Base-by-base conservation (phyloP, 1,140 invertebrate species). In the Cepaea nemoralis region DNA sequence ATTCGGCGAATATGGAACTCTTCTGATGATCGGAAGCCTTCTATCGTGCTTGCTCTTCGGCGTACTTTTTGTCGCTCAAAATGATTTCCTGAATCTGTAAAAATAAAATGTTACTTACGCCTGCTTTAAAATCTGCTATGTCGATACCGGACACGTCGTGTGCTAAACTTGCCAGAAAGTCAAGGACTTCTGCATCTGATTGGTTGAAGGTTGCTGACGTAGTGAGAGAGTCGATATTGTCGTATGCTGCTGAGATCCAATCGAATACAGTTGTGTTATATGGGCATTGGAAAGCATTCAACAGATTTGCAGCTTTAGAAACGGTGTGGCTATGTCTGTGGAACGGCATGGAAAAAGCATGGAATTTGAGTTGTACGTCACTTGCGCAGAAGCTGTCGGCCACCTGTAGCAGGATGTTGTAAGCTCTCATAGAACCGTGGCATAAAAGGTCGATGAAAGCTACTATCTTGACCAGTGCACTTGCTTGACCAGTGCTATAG, bases 261-360 rank as follows among this genome's bases (percentile, higher is more conserved):
- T 70, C 50, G 45, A 24, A 77, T 3, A 31, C 50, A 12, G 75
- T 77, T n/a, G 31, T 39, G 39, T 45, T 27, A 8, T 12, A 5
- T 1, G 35, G 45, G 22, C 16, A 59, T 10, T 6, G 27, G 39
- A 33, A 48, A 27, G 16, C 31, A 42, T 10, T 48, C 39, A 79
- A 39, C 8, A 69, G 24, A 35, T 37, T 35, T 50, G 83, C 80
- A 77, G 83, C 85, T 80, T 83, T 85, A 12, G 85, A 82, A 19
- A 82, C 83, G 3, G 83, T 37, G 42, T 82, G 84, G 14, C 82
- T 42, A 73, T 87, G 85, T 39, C 83, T 80, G 59, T 87, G 86
- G 67, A 84, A 87, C 2, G 86, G 85, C 55, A 87, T 78, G 5
- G 85, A 83, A 63, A 86, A 86, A 3, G 84, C 40, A 74, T 84